phyloP scores from a whole-genome alignment of 2,888 invertebrate genomes.

The Neria commutata region DNA sequence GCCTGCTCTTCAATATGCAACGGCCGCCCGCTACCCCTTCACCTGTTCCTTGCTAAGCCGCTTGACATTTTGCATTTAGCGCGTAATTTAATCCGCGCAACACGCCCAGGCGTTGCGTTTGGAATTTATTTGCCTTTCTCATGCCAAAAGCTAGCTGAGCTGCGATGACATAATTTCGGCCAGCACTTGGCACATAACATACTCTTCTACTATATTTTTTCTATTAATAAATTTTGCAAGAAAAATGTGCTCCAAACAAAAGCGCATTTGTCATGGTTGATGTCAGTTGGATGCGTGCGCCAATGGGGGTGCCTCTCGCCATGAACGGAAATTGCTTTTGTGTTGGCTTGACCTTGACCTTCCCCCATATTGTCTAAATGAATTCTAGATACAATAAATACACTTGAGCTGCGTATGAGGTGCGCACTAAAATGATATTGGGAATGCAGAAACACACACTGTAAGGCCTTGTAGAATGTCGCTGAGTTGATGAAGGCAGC shows the following conservation, averaged over 20 bases:
- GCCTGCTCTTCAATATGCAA: no score
- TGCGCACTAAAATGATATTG: no score
- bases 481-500: no score
- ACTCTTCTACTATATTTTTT: neutral
- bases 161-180: neutral
- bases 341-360: conserved; percentile 23
- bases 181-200: neutral
- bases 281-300: neutral
- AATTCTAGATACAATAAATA: no score
- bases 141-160: neutral
- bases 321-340: conserved; percentile 6
- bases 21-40: no score
- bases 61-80: neutral
- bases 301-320: neutral
- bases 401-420: no score
- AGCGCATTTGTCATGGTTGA: conserved; percentile 9
- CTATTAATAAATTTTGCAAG: neutral
- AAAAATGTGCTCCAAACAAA: neutral
- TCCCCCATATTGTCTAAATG: no score
- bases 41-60: neutral
- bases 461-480: no score
- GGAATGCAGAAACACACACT: no score
- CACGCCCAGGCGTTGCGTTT: neutral
- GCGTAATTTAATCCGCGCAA: neutral
- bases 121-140: neutral